Conservation (phyloP, 2,797 vertebrate species). For the Rhinella marina region DNA sequence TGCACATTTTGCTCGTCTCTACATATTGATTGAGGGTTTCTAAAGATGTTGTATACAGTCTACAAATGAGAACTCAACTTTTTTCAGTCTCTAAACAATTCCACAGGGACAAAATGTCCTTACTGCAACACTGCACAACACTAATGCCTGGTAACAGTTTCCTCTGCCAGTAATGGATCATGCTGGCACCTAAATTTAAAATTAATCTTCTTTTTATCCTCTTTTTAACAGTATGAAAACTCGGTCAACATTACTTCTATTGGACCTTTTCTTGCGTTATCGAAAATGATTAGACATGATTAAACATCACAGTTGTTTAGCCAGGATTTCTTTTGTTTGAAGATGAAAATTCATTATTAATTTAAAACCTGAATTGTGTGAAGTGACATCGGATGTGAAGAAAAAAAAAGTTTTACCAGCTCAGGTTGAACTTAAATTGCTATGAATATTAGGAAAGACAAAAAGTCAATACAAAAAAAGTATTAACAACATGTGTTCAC, state of each 20-base stretch:
- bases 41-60: constrained; percentile 49
- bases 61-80: constrained; percentile 47
- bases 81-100: constrained; percentile 56
- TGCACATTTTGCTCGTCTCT: not conserved
- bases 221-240: constrained; percentile 53
- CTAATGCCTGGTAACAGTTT: constrained; percentile 59
- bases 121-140: constrained; percentile 57
- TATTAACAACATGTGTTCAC: not conserved
- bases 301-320: constrained; percentile 45
- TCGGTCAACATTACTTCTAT: constrained; percentile 52
- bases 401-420: not conserved
- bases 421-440: constrained; percentile 2
- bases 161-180: constrained; percentile 61
- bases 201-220: constrained; percentile 60
- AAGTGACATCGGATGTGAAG: constrained; percentile 22
- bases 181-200: constrained; percentile 60
- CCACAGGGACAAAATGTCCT: constrained; percentile 61
- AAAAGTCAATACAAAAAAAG: not conserved
- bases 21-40: constrained; percentile 51
- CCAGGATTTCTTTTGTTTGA: constrained; percentile 37
- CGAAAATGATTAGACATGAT: constrained; percentile 46
- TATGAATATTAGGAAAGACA: not conserved
- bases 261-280: constrained; percentile 21
- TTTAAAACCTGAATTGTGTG: constrained; percentile 29
- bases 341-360: constrained; percentile 49